Evolutionary conservation across 2,797 vertebrate species (phyloP), one percentile per base, ranked within the genome.

Genomic region (Melanotaenia boesemani): DNA sequence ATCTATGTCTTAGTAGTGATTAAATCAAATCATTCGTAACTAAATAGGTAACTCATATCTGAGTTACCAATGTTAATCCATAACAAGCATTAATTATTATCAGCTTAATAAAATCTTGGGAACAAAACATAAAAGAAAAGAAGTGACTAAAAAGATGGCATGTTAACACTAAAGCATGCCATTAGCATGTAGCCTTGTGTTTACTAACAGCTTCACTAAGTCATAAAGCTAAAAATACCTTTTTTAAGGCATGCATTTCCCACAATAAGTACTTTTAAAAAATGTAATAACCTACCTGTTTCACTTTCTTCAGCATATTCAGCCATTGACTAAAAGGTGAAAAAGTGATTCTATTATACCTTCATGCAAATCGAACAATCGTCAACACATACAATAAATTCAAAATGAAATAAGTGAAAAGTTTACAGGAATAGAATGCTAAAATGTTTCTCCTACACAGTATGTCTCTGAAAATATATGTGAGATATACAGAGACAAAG

Each of bases 301-400:
- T 95, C 39, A 96, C 92, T 77, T 95, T 96, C 70, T 90, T 93
- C 79, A 96, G 89, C 63, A 94, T 37, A 61, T 93, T 95, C 68
- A 96, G 79, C 95, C 95, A 96, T 26, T 95, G 95, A 76, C 95
- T 96, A 73, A 69, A 89, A 76, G 64, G 10, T 0, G 39, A 2
- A 24, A 39, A 73, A 20, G 60, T 0, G 0, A 52, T 20, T 44
- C 1, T 65, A 20, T 87, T 67, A 84, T 61, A 61, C 13, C 9
- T 48, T 15, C 12, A 63, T 32, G 11, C 7, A 74, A 37, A 24
- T 32, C 2, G 22, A 4, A 22, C 2, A 64, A 24, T 1, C 10
- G 59, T 66, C 2, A 58, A 64, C 36, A 22, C 26, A 75, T 64
- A 2, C 59, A 32, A 10, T 50, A 50, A 50, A 50, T 72, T 68